These are phyloP conservation scores for Xyrichtys novacula DNA, from an alignment of 2,797 vertebrate species.

Conservation along the genomic window DNA sequence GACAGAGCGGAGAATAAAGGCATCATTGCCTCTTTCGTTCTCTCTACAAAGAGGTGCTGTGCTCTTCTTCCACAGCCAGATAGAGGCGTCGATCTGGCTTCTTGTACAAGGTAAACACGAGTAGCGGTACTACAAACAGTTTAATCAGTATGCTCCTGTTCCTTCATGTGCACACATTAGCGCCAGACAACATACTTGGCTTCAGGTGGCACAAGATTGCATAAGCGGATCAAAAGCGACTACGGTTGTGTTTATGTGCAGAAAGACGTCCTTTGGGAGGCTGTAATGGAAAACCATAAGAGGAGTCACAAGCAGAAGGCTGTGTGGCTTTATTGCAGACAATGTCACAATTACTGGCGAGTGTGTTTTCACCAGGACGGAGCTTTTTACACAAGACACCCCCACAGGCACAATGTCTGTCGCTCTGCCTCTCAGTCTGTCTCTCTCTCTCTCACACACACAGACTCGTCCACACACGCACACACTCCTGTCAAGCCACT, in stretches of 20 bases:
- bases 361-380: conserved; percentile 72
- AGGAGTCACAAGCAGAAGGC: conserved; percentile 67
- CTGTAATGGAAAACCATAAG: conserved; percentile 75
- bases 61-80: conserved; percentile 27
- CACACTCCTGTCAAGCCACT: conserved; percentile 69
- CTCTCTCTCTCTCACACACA: conserved; percentile 24
- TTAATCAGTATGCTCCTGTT: conserved; percentile 35
- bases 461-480: conserved; percentile 42
- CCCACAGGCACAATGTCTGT: conserved; percentile 68
- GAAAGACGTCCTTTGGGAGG: conserved; percentile 59
- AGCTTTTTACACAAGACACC: conserved; percentile 74
- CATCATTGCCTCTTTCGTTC: conserved; percentile 25
- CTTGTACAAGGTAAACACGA: conserved; percentile 41
- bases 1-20: conserved; percentile 46
- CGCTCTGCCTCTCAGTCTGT: conserved; percentile 35
- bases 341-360: conserved; percentile 65
- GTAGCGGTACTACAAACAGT: conserved; percentile 30
- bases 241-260: conserved; percentile 32
- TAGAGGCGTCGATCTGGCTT: conserved; percentile 33
- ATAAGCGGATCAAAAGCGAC: conserved; percentile 36
- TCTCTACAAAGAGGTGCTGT: conserved; percentile 14
- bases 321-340: conserved; percentile 60
- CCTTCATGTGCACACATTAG: conserved; percentile 20
- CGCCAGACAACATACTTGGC: conserved; percentile 47
- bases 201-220: conserved; percentile 56